Base-by-base conservation (phyloP, 2,888 invertebrate genomes). In the Trichopoda pennipes region DNA sequence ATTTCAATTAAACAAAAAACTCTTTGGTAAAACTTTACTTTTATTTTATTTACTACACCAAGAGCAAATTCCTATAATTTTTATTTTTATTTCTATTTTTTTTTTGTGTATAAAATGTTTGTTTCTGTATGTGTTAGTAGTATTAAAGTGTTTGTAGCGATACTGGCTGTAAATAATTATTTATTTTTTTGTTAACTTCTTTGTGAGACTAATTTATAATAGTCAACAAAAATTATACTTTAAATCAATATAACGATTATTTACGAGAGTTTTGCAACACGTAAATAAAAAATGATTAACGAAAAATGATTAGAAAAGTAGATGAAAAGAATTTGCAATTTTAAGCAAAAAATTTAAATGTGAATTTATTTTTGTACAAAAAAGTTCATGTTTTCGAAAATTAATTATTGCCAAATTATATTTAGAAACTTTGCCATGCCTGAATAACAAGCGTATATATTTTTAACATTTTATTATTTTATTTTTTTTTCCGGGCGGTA, bases 1-100 rank as follows among this genome's bases (percentile, higher is more conserved):
- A 79, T 82, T 82, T 82, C 82, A 76, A 82, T 82, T 82, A 79
- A 82, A 35, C 79, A 72, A 56, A 68, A 74, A 76, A 75, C 61
- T 72, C 70, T 58, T 58, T 74, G 58, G 14, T 42, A 32, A 51
- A 81, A 77, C 56, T 81, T 81, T 81, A 35, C 4, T 28, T 28
- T 64, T 77, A 58, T 44, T 69, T 58, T 14, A 58, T 28, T 28
- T 28, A 49, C 3, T 32, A 58, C 32, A 64, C 35, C 32, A 28
- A 17, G 14, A 12, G n/a, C 21, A 47, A 14, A 0, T n/a, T 21
- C 17, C 42, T 3, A 73, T 14, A 42, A 42, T 1, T 4, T 14
- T 42, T 1, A 2, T 3, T 14, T 42, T 42, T 42, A 42, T 42
- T 3, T 42, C 2, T 38, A 38, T 10, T 12, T 38, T 44, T 2